Conservation (phyloP, 1,140 invertebrate genomes). For the Theocolax elegans region DNA sequence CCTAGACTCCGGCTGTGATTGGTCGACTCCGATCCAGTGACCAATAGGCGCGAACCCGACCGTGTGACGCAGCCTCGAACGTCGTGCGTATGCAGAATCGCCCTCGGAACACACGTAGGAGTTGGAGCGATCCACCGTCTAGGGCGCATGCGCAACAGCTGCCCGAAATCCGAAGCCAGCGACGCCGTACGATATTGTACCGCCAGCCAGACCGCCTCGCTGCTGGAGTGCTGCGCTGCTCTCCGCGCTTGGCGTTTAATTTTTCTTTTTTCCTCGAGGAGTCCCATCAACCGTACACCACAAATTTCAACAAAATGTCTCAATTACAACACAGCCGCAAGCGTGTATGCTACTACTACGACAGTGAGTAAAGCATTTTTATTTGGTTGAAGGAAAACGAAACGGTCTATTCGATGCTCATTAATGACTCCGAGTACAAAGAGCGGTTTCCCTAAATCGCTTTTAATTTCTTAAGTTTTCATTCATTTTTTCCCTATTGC, state of each 20-base stretch:
- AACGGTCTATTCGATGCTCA: too few species aligned
- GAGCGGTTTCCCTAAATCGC: too few species aligned
- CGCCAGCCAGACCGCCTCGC: background rate
- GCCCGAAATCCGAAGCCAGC: conserved; percentile 19
- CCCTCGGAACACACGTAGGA: too few species aligned
- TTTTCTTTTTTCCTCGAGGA: conserved; percentile 47
- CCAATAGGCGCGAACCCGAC: too few species aligned
- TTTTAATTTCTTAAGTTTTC: too few species aligned
- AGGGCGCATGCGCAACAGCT: conserved; percentile 43
- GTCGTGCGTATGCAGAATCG: too few species aligned
- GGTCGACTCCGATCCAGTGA: too few species aligned
- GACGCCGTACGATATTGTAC: background rate
- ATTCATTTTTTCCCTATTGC: too few species aligned
- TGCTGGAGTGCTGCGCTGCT: conserved; percentile 43
- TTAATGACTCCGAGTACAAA: too few species aligned
- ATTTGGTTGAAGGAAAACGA: background rate
- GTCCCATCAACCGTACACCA: conserved; percentile 38
- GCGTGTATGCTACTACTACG: conserved; percentile 98
- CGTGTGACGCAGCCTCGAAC: too few species aligned
- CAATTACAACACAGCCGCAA: conserved; percentile 88
- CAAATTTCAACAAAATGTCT: conserved; percentile 66
- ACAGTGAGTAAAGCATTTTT: conserved; percentile 82
- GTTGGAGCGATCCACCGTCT: too few species aligned
- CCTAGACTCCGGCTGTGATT: too few species aligned
- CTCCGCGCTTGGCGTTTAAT: conserved; percentile 56